Percentiles rank a stretch among this genome's conserved stretches.
These are phyloP conservation scores for Hemicentrotus pulcherrimus DNA, from an alignment of 35 echinoderm and acorn worm genomes.

Conservation along the genomic window DNA sequence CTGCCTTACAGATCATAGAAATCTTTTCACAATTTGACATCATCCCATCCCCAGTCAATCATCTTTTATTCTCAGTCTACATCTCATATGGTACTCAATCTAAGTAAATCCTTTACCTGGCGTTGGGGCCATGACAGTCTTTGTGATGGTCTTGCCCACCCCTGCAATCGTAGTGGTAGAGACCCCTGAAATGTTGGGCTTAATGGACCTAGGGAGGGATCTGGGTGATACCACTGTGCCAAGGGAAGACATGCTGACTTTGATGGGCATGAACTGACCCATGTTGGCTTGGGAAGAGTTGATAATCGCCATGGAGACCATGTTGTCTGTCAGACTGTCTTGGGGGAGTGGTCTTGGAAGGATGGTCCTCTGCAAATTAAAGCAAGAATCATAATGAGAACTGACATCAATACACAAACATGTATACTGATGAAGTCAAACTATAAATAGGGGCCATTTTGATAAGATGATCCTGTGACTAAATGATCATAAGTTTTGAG, in stretches of 20 bases:
- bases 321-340: slow-evolving; percentile 27
- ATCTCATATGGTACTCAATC: not conserved
- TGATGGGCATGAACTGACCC: slow-evolving; percentile 64
- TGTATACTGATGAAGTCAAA: not conserved
- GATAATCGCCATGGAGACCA: slow-evolving; percentile 66
- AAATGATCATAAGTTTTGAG: too few relatives aligned
- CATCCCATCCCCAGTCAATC: too few relatives aligned
- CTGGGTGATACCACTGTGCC: slow-evolving; percentile 42
- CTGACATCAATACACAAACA: not conserved
- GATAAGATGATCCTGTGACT: too few relatives aligned
- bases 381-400: not conserved
- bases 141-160: slow-evolving; percentile 28
- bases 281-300: slow-evolving; percentile 56
- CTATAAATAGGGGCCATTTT: not conserved
- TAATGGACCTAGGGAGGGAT: slow-evolving; percentile 16
- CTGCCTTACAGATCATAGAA: too few relatives aligned
- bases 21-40: too few relatives aligned
- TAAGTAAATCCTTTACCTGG: not conserved
- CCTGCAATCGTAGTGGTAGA: slow-evolving; percentile 31
- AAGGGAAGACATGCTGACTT: slow-evolving; percentile 46
- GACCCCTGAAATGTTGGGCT: not conserved
- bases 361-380: slow-evolving; percentile 46
- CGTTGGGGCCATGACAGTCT: slow-evolving; percentile 20
- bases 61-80: too few relatives aligned
- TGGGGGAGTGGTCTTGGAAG: slow-evolving; percentile 55